Conservation (phyloP, 1,140 invertebrate genomes). For the Sycophaga agraensis region DNA sequence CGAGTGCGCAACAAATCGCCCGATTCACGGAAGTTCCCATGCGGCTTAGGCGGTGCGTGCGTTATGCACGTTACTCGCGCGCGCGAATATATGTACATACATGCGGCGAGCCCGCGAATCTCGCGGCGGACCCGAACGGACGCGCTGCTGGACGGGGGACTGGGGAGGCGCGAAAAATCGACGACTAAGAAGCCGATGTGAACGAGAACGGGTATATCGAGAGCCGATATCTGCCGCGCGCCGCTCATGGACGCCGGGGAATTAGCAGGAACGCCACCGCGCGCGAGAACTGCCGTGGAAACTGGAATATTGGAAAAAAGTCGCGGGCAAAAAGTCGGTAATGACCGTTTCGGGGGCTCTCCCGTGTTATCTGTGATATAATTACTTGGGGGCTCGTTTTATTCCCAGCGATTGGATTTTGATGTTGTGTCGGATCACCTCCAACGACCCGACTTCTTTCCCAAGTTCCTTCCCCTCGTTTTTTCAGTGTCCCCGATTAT, state of each 20-base stretch:
- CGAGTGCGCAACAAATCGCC: conserved; percentile 33
- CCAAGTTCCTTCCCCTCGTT: too few species aligned
- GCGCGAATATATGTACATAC: background rate
- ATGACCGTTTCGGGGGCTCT: conserved; percentile 3
- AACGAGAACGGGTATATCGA: conserved; percentile 1
- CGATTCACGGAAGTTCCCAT: conserved; percentile 29
- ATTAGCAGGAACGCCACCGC: background rate
- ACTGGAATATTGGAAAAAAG: conserved; percentile 15
- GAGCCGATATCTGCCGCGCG: background rate
- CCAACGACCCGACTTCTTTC: too few species aligned
- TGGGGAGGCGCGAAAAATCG: conserved; percentile 22
- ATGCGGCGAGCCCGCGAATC: background rate
- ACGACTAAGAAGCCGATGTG: conserved; percentile 32
- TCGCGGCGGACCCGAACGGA: background rate
- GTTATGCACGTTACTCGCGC: background rate
- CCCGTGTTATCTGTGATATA: too few species aligned
- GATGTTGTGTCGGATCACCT: too few species aligned
- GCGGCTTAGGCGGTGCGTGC: too few species aligned
- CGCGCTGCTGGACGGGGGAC: too few species aligned
- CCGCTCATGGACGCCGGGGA: background rate
- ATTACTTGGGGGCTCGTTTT: too few species aligned
- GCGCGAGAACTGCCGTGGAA: background rate
- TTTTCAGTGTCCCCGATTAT: too few species aligned
- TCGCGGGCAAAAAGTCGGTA: background rate
- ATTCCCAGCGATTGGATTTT: too few species aligned